A percentile compares a stretch with the other conserved stretches of the same genome.
Evolutionary conservation across 2,113 vertebrate genomes (phyloP).

Genomic region (Eleginops maclovinus): DNA sequence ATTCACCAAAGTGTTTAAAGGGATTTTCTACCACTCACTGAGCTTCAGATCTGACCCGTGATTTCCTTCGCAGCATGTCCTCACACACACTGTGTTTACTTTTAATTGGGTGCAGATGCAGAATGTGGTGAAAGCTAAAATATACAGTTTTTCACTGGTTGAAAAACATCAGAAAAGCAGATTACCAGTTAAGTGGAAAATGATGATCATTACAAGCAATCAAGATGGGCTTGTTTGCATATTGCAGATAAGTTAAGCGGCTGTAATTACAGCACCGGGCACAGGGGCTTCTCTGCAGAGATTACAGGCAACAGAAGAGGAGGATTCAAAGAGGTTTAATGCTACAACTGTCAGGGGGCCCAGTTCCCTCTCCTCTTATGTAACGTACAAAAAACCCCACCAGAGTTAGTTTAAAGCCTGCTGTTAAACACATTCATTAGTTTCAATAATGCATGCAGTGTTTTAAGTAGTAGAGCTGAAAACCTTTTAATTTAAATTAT

Average conservation of each 20-base stretch:
- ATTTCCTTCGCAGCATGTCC: slow-evolving; percentile 1
- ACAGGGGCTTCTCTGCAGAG: slow-evolving; percentile 57
- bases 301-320: slow-evolving; percentile 47
- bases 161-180: slow-evolving; percentile 68
- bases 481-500: too few species aligned
- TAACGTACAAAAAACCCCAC: neutral
- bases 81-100: slow-evolving; percentile 14
- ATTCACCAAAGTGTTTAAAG: slow-evolving; percentile 5
- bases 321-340: slow-evolving; percentile 44
- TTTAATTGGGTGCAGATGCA: slow-evolving; percentile 22
- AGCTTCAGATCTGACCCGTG: neutral
- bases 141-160: slow-evolving; percentile 29
- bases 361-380: slow-evolving; percentile 24
- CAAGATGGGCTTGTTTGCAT: slow-evolving; percentile 72
- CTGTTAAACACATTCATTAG: neutral
- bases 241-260: slow-evolving; percentile 71
- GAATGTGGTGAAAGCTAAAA: slow-evolving; percentile 42
- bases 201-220: slow-evolving; percentile 78
- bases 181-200: slow-evolving; percentile 79
- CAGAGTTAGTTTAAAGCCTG: neutral
- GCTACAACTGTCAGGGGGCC: slow-evolving; percentile 51
- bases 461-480: neutral
- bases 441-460: neutral
- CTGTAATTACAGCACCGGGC: slow-evolving; percentile 69
- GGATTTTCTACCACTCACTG: neutral